phyloP scores from a whole-genome alignment of 1,140 invertebrate species.

The Aphidius gifuensis region DNA sequence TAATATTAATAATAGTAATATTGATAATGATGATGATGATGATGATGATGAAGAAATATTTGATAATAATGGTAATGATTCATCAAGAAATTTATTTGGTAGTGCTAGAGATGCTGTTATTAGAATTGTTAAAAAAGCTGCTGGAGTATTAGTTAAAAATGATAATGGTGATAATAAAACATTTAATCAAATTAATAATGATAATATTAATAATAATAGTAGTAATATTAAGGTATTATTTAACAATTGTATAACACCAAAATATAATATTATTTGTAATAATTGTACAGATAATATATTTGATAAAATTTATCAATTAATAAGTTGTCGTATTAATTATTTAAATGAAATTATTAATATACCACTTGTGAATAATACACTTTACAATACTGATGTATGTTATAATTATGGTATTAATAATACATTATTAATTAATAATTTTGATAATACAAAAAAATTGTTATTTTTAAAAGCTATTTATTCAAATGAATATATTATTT shows the following conservation, averaged over 20 bases:
- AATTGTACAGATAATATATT: slow-evolving; percentile 67
- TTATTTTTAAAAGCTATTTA: slow-evolving; percentile 62
- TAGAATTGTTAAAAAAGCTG: slow-evolving; percentile 85
- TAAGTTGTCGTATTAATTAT: slow-evolving; percentile 62
- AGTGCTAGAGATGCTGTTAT: slow-evolving; percentile 81
- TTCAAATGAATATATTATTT: slow-evolving; percentile 65
- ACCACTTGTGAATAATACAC: slow-evolving; percentile 56
- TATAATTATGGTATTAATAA: slow-evolving; percentile 59
- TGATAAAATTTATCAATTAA: slow-evolving; percentile 62
- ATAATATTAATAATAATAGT: slow-evolving; percentile 37
- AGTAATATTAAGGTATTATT: slow-evolving; percentile 34
- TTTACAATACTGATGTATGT: slow-evolving; percentile 53
- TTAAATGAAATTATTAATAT: slow-evolving; percentile 58
- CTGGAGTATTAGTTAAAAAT: slow-evolving; percentile 73
- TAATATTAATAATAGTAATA: slow-evolving; percentile 10
- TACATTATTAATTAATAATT: slow-evolving; percentile 46
- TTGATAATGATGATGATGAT: slow-evolving; percentile 53
- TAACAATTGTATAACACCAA: slow-evolving; percentile 60
- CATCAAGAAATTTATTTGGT: slow-evolving; percentile 71
- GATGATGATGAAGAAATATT: slow-evolving; percentile 50
- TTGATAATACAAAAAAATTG: slow-evolving; percentile 27
- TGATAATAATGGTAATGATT: slow-evolving; percentile 49
- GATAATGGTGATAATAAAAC: slow-evolving; percentile 47
- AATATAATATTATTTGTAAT: slow-evolving; percentile 67
- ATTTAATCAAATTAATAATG: slow-evolving; percentile 31